Evolutionary conservation across 2,888 invertebrate species (phyloP).

Genomic region (Oligia strigilis): DNA sequence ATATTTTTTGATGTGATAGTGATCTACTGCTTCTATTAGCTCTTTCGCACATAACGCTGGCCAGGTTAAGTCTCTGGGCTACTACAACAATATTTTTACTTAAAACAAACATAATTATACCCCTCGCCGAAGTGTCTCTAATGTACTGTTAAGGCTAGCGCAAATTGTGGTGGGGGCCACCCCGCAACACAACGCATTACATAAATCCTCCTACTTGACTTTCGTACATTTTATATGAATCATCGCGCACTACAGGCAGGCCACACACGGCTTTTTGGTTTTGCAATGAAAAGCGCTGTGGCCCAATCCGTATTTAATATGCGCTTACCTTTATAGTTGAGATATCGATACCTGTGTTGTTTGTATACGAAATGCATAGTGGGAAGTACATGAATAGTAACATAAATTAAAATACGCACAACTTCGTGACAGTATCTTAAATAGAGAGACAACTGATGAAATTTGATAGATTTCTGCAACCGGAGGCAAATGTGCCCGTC

Average conservation of each 20-base stretch:
- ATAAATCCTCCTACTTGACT: not conserved
- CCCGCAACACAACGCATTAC: not conserved
- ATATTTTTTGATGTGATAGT: constrained; percentile 47
- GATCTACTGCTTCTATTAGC: constrained; percentile 7
- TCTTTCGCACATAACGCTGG: constrained; percentile 8
- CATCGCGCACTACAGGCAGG: not conserved
- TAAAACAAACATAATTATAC: not conserved
- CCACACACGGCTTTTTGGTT: not conserved
- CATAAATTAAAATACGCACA: not conserved
- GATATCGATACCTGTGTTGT: constrained; percentile 11
- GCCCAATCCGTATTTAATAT: constrained; percentile 1
- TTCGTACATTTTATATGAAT: not conserved
- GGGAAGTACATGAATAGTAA: not conserved
- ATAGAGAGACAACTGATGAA: not conserved
- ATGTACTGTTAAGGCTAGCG: constrained; percentile 25
- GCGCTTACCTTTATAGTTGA: constrained; percentile 24
- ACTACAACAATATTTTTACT: not conserved
- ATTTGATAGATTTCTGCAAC: constrained; percentile 21
- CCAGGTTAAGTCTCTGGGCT: constrained; percentile 3
- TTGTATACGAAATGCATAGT: constrained; percentile 16
- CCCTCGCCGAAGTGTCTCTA: constrained; percentile 3
- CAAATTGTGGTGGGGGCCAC: constrained; percentile 16
- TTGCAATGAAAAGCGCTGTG: constrained; percentile 10
- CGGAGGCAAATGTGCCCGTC: not conserved
- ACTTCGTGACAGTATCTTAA: not conserved